Percentiles rank a stretch among this genome's conserved stretches.
These are phyloP conservation scores for Lepidurus apus DNA, from an alignment of 1,140 invertebrate species.

Conservation along the genomic window DNA sequence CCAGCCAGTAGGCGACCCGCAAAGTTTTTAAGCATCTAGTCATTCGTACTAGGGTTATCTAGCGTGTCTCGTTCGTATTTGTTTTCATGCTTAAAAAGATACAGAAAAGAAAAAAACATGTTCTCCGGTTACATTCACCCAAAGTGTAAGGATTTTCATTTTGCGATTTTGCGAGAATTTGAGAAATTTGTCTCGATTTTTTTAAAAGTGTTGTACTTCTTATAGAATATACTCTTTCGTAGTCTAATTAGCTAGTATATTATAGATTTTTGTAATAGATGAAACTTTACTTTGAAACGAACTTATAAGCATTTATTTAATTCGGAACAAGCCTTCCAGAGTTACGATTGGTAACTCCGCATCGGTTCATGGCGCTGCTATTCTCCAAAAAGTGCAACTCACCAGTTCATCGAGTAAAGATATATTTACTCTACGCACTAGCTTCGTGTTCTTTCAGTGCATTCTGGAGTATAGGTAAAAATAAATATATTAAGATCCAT, in stretches of 20 bases:
- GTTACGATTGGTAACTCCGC: too few relatives aligned
- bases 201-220: not conserved
- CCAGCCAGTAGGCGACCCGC: not conserved
- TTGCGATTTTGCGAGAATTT: not conserved
- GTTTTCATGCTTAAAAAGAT: not conserved
- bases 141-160: not conserved
- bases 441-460: too few relatives aligned
- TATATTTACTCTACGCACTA: too few relatives aligned
- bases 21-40: not conserved
- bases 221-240: not conserved
- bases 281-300: not conserved
- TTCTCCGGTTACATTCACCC: not conserved
- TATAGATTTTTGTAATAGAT: not conserved
- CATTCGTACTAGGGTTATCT: not conserved
- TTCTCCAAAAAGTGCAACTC: too few relatives aligned
- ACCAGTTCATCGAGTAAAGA: too few relatives aligned
- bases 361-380: too few relatives aligned
- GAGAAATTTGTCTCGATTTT: not conserved
- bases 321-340: too few relatives aligned
- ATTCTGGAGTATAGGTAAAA: too few relatives aligned
- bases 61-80: not conserved
- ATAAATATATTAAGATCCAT: too few relatives aligned
- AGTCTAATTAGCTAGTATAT: not conserved
- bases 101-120: not conserved
- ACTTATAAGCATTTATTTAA: too few relatives aligned